Base-by-base conservation (phyloP, 30 jellyfish, hydroid and myxozoan genomes). In the Aurelia coerulea region DNA sequence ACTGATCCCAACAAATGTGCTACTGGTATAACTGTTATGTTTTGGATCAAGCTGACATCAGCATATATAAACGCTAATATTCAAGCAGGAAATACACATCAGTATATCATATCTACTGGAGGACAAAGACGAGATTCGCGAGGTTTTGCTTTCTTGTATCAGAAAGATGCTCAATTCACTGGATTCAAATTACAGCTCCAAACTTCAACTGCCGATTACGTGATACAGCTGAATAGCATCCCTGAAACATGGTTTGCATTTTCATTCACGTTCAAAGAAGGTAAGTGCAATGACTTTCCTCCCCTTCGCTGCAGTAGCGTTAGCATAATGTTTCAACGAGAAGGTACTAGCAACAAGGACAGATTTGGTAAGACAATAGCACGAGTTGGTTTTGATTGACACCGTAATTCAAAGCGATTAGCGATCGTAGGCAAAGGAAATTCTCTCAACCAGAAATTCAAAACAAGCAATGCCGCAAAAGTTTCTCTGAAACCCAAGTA, bases 161-260 rank as follows among this genome's bases (percentile, higher is more conserved):
- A 88, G 73, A 88, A 87, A 76, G 98, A 88, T 71, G 93, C 95
- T 31, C 79, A 80, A 29, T 86, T 73, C 72, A 80, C 90, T 62
- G 98, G 98, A 14, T 88, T 93, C 74, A 88, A 93, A 66, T 78
- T 93, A n/a, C 98, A 93, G 56, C 93, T 93, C 13, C 98, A 93
- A 66, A 89, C 97, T 65, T 58, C 87, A 9, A 68, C 88, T 16
- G 90, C 80, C 23, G 98, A 88, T 65, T 77, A 81, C 69, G 98
- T 93, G 17, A 78, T 93, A 39, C 96, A 90, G 41, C 54, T 93
- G 86, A 75, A 46, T 18, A 60, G 81, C 54, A 78, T 93, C 34
- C 97, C 96, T 11, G 86, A 87, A 16, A 73, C 79, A 3, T 93
- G 98, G 98, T 88, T 93, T 60, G 79, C 85, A 14, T 65, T 88